These are phyloP conservation scores for Cheilosia vernalis DNA, from an alignment of 2,888 invertebrate genomes.

Conservation along the genomic window DNA sequence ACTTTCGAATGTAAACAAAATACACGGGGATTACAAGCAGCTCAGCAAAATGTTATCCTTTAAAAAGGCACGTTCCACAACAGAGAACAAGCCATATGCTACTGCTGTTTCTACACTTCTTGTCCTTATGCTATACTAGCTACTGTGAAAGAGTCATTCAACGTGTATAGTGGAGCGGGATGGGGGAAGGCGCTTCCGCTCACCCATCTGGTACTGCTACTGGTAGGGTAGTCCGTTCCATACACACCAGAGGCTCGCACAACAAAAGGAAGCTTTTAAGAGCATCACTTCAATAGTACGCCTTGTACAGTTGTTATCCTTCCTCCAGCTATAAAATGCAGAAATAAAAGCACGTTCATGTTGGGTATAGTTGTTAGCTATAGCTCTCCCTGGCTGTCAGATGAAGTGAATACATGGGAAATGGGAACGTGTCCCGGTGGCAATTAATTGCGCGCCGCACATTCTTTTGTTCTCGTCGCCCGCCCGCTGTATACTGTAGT, in stretches of 20 bases:
- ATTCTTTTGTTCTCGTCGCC: slow-evolving; percentile 52
- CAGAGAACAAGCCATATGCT: slow-evolving; percentile 56
- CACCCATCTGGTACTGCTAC: neutral
- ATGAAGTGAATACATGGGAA: slow-evolving; percentile 69
- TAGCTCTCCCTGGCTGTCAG: slow-evolving; percentile 30
- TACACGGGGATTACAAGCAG: slow-evolving; percentile 69
- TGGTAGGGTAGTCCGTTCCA: neutral
- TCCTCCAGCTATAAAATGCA: slow-evolving; percentile 63
- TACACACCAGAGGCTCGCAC: slow-evolving; percentile 22
- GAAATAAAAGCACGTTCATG: slow-evolving; percentile 71
- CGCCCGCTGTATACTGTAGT: slow-evolving; percentile 6
- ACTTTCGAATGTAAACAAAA: slow-evolving; percentile 72
- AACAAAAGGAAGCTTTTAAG: slow-evolving; percentile 73
- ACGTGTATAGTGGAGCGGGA: neutral
- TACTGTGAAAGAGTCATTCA: slow-evolving; percentile 39
- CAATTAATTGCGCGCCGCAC: slow-evolving; percentile 65
- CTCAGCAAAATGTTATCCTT: slow-evolving; percentile 70
- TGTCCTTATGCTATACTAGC: slow-evolving; percentile 11
- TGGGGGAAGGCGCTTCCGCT: slow-evolving; percentile 11
- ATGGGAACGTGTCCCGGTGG: slow-evolving; percentile 68
- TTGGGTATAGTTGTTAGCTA: slow-evolving; percentile 12
- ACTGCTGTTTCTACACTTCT: neutral
- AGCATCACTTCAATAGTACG: slow-evolving; percentile 51
- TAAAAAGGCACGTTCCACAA: slow-evolving; percentile 68
- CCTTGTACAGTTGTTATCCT: slow-evolving; percentile 52